Percentiles rank a stretch among this genome's conserved stretches.
These are phyloP conservation scores for Halcyon chelicuti DNA, from an alignment of 2,797 vertebrate genomes.

Conservation along the genomic window DNA sequence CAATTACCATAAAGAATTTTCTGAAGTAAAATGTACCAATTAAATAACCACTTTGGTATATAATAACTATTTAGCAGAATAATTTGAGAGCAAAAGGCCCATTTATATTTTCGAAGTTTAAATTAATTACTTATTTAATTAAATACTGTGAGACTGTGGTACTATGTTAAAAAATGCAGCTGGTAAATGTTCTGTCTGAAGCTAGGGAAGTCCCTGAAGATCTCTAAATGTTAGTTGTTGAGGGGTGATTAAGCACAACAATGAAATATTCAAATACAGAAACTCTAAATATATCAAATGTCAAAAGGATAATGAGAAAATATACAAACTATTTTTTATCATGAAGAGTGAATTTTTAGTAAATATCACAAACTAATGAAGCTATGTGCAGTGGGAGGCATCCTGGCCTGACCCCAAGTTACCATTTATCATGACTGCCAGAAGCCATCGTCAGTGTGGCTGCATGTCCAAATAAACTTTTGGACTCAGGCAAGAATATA, in stretches of 20 bases:
- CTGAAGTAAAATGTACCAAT: neutral
- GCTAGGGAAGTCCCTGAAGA: neutral
- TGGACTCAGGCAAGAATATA: neutral
- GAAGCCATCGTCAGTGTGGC: neutral
- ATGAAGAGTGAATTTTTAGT: neutral
- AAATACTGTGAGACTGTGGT: neutral
- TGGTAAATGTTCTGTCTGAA: neutral
- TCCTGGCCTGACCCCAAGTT: neutral
- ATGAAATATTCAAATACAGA: neutral
- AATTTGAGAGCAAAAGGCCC: neutral
- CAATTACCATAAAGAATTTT: neutral
- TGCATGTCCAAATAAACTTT: neutral
- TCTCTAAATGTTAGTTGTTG: neutral
- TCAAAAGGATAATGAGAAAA: neutral
- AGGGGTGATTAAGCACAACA: neutral
- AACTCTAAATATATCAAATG: neutral
- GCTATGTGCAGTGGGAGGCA: neutral
- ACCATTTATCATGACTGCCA: neutral
- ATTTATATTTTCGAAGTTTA: constrained; percentile 28
- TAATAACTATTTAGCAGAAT: neutral
- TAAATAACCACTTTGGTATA: neutral
- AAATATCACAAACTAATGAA: neutral
- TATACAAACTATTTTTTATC: neutral
- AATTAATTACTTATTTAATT: constrained; percentile 31
- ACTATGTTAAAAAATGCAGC: constrained; percentile 16